Evolutionary conservation across 2,113 vertebrate genomes (phyloP).

Genomic region (Bucco capensis): DNA sequence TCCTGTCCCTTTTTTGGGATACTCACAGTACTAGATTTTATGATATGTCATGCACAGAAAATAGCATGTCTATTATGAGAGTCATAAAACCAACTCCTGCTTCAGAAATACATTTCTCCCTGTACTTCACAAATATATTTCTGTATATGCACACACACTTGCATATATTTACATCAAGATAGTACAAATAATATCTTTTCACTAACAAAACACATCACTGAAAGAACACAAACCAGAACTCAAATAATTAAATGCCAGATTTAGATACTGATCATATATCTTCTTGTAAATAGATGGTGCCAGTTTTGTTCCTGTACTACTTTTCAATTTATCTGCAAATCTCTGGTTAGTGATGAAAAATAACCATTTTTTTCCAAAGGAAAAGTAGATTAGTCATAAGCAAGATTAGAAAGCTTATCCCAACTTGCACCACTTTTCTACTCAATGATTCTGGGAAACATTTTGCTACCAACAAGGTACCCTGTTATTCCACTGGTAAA

Average conservation of each 20-base stretch:
- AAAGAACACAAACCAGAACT: background rate
- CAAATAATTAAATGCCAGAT: background rate
- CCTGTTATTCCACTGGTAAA: background rate
- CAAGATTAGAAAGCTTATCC: background rate
- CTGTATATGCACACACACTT: background rate
- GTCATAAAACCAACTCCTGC: background rate
- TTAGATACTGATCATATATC: background rate
- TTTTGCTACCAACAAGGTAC: rapidly evolving
- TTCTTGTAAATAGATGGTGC: background rate
- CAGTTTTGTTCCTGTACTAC: background rate
- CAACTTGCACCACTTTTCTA: background rate
- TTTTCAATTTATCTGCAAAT: background rate
- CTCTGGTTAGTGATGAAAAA: background rate
- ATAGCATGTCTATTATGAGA: background rate
- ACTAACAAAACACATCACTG: background rate
- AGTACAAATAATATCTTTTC: background rate
- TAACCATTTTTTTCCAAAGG: background rate
- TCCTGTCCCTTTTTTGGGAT: background rate
- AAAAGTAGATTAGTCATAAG: background rate
- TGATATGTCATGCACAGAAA: background rate
- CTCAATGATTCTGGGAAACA: background rate
- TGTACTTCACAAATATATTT: background rate
- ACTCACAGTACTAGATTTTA: background rate
- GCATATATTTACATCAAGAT: background rate
- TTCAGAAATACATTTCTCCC: background rate